Evolutionary conservation across 2,888 invertebrate genomes (phyloP), one percentile per base, ranked within the genome.

Genomic region (Podabrus alpinus): DNA sequence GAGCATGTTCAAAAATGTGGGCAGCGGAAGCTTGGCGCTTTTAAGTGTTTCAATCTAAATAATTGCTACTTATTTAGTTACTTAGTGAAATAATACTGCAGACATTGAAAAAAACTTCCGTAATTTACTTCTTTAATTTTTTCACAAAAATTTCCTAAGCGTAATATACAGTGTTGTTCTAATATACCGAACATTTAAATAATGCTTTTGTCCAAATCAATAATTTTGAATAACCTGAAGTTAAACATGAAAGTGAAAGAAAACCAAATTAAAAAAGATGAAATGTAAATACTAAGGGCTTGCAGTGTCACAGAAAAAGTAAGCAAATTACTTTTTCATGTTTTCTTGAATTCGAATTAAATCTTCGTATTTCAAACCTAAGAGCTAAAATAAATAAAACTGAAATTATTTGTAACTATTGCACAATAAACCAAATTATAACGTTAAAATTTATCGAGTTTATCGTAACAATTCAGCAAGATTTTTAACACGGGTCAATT

Each of bases 1-100:
- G 45, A 45, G n/a, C n/a, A 45, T 45, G 45, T 45, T 45, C 45
- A 45, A 61, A 74, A 75, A 71, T 76, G 81, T 81, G 81, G 80
- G 81, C 77, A 80, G 79, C 80, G 81, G 81, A 81, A 80, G 77
- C 79, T 68, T 75, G 59, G 77, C 73, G 76, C 75, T 59, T 77
- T 69, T n/a, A 73, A 76, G 77, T 79, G 75, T 80, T 80, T 79
- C 77, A 73, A 78, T 81, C 80, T 79, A 78, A 81, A 78, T 80
- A 79, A 81, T 81, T 80, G 80, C 78, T 79, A 80, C 80, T 79
- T 81, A 77, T 71, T n/a, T 64, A 67, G 69, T 72, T 71, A n/a
- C n/a, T n/a, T n/a, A 68, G 62, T 67, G 60, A 69, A 71, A 74
- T 72, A 72, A 64, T 64, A 19, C 62, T 64, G 45, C 45, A 45